Evolutionary conservation across 2,113 vertebrate species (phyloP).

Genomic region (Gila orcuttii): DNA sequence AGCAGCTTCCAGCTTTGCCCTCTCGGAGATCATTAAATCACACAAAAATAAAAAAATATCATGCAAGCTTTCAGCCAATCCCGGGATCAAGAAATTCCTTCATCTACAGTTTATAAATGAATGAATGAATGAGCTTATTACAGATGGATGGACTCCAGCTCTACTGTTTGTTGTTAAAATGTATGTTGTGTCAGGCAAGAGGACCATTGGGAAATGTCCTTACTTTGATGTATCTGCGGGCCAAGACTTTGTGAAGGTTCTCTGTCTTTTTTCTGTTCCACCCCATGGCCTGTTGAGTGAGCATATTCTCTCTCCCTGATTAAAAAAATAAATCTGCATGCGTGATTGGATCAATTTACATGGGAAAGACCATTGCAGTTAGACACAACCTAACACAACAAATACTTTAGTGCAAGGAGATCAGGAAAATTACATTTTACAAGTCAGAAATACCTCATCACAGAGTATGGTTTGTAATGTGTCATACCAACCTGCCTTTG

Average conservation of each 20-base stretch:
- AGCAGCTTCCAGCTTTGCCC: neutral
- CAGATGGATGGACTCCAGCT: neutral
- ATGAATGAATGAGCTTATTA: neutral
- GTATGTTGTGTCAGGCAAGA: neutral
- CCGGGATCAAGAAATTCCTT: neutral
- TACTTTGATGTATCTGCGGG: neutral
- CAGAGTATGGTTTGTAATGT: neutral
- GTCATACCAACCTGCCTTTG: slow-evolving; percentile 7
- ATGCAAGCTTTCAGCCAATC: neutral
- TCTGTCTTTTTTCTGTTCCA: neutral
- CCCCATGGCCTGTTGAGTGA: slow-evolving; percentile 3
- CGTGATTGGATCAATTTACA: neutral
- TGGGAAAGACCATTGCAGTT: neutral
- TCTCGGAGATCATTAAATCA: neutral
- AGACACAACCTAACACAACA: neutral
- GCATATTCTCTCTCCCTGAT: neutral
- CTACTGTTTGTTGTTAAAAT: neutral
- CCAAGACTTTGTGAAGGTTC: neutral
- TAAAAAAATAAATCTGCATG: neutral
- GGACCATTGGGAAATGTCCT: neutral
- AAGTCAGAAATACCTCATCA: no score
- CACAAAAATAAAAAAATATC: neutral
- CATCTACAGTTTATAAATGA: neutral
- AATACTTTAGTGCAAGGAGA: no score
- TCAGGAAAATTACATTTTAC: no score